Evolutionary conservation across 2,113 vertebrate genomes (phyloP).

Genomic region (Vulpes vulpes): DNA sequence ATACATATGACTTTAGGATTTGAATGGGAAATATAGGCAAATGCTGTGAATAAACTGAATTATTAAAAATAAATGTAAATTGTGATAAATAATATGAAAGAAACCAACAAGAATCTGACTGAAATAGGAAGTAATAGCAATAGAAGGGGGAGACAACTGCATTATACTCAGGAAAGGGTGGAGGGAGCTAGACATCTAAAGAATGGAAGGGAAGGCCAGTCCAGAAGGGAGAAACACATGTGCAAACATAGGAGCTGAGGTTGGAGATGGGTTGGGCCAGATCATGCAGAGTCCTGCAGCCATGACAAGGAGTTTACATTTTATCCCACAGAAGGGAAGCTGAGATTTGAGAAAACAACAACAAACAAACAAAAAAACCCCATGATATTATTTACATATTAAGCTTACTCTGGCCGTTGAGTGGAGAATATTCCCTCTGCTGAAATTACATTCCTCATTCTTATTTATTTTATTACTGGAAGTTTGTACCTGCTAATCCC

Average conservation of each 20-base stretch:
- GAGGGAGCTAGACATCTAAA: neutral
- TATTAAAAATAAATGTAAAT: slow-evolving; percentile 31
- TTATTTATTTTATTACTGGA: neutral
- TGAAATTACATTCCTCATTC: neutral
- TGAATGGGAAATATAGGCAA: neutral
- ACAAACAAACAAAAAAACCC: neutral
- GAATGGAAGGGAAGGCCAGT: neutral
- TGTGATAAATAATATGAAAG: neutral
- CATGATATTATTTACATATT: neutral
- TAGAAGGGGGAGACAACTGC: neutral
- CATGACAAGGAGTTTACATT: neutral
- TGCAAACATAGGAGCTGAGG: neutral
- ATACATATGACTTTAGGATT: neutral
- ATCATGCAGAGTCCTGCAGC: neutral
- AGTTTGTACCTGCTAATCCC: neutral
- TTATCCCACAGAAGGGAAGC: neutral
- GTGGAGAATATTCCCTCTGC: neutral
- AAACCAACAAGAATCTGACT: neutral
- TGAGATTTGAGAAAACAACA: neutral
- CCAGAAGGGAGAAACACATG: neutral
- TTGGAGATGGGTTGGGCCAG: neutral
- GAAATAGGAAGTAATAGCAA: neutral
- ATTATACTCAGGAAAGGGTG: neutral
- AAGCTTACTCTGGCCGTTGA: neutral
- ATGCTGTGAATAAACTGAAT: neutral